Evolutionary conservation across 2,797 vertebrate genomes (phyloP), one percentile per base, ranked within the genome.

Genomic region (Acanthurus tractus): DNA sequence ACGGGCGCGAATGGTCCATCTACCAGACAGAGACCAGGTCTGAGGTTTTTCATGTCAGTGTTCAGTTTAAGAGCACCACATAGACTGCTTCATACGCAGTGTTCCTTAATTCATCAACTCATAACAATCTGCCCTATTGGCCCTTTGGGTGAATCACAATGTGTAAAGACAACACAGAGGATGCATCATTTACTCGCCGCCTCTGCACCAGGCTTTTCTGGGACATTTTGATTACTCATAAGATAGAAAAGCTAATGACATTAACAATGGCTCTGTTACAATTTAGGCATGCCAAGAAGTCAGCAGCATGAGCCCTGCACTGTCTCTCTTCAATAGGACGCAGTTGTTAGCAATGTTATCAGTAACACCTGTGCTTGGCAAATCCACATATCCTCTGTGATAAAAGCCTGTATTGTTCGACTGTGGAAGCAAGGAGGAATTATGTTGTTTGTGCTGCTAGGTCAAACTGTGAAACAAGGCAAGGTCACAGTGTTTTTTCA

Each of bases 1-100:
- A 17, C 98, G 96, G 42, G 96, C 98, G 9, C 98, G 96, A 82
- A 99, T 93, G 11, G 97, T 99, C 98, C 98, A 99, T 92, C 98
- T 99, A 68, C 29, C 2, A 78, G 3, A 74, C 18, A 45, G 8
- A 13, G 3, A 56, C 7, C 1, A 29, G 18, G 6, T 1, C 18
- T 40, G 10, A 69, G 15, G 29, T 78, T 20, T 65, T 22, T 74
- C 48, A 4, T 12, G 11, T 50, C 13, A 13, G 0, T 7, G 4
- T 25, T 42, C 3, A 13, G 18, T 40, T 62, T 46, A 7, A 2
- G 1, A 54, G 55, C 17, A 25, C 2, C 20, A 18, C 3, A 3
- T 38, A 34, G 25, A 52, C 9, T 8, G 11, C 0, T 3, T 11
- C n/a, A 55, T 23, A 6, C 1, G 0, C 6, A 6, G 25, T 17